phyloP scores from a whole-genome alignment of 2,797 vertebrate species.

The Pseudocheirus occidentalis region DNA sequence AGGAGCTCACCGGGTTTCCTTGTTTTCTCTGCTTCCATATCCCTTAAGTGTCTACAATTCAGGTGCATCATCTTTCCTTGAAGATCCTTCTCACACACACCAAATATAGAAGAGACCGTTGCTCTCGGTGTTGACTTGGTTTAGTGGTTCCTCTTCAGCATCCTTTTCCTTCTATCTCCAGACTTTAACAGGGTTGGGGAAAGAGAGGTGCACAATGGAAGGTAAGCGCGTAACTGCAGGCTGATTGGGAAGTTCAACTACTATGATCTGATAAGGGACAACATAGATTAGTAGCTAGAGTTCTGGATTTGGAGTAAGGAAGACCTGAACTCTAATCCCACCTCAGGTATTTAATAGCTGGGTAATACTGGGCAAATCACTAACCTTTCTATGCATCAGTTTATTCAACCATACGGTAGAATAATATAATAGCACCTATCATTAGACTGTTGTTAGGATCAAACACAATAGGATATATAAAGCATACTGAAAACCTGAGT shows the following conservation, averaged over 20 bases:
- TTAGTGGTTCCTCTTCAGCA: no score
- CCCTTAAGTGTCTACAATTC: no score
- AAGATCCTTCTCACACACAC: no score
- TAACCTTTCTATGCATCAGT: not conserved
- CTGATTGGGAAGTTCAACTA: not conserved
- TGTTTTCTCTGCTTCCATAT: no score
- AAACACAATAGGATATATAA: not conserved
- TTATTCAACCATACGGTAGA: not conserved
- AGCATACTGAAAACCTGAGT: not conserved
- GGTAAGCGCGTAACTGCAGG: not conserved
- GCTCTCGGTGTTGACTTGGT: no score
- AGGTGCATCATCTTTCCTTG: no score
- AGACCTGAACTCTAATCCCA: not conserved
- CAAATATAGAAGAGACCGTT: no score
- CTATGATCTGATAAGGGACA: not conserved
- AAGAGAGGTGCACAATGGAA: no score
- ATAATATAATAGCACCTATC: fast-evolving
- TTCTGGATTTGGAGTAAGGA: not conserved
- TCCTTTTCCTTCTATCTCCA: no score
- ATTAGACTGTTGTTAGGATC: not conserved
- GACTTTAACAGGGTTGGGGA: no score
- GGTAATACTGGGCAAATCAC: not conserved
- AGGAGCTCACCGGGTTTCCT: no score
- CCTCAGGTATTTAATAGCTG: not conserved
- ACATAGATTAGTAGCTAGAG: not conserved